Base-by-base conservation (phyloP, 92 coral and sea anemone species). In the Siderastrea siderea region DNA sequence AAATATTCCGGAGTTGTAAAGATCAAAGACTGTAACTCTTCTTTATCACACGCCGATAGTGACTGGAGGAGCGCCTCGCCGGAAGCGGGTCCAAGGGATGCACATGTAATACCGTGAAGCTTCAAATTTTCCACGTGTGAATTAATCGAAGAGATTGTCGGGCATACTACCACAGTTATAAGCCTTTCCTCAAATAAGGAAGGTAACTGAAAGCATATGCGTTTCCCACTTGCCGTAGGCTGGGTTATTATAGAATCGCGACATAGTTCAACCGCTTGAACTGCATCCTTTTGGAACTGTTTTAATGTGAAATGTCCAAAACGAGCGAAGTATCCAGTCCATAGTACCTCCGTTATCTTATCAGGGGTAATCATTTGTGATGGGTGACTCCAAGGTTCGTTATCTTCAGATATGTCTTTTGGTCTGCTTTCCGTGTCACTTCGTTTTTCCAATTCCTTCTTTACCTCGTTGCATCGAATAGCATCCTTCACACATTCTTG, bases 1-100 rank as follows among this genome's bases (percentile, higher is more conserved):
- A 89, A 89, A 83, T 90, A 65, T 52, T 74, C 79, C 13, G 81
- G 81, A 16, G 81, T 77, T n/a, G 81, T 77, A 46, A 77, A 83
- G 17, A 77, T 7, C 81, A 77, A 77, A 77, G 81, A 52, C 49
- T 46, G 81, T 60, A 59, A 4, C 13, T 77, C 68, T 57, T 45
- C 70, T 62, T 77, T 50, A 53, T 59, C 49, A 67, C 15, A 47
- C 19, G 57, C 15, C 49, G 16, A 6, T 53, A 75, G 67, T 16
- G 67, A 55, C 10, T 57, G 80, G 58, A 75, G 71, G 43, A 63
- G 55, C 14, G 68, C 17, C 43, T 77, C 55, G 10, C 72, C 59
- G 43, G 77, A 72, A 4, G 58, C 12, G 14, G 43, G 77, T 4
- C 77, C 77, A 5, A 72, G 12, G 47, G 85, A 80, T 44, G 71